Conservation (phyloP, 2,888 invertebrate species). For the Andricus quercusramuli region DNA sequence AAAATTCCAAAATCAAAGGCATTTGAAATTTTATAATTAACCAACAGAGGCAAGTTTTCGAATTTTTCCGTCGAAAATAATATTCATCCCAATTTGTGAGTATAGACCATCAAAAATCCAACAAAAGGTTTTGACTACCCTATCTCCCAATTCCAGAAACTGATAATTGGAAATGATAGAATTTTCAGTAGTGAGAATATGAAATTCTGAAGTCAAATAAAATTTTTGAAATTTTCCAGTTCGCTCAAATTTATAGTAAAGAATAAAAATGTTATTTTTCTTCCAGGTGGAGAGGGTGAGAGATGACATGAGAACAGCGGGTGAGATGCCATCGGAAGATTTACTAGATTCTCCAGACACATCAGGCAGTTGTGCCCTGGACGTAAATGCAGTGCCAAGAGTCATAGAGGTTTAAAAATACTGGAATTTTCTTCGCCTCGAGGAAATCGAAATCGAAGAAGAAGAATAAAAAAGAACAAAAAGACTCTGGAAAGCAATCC, state of each 20-base stretch:
- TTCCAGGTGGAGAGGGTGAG: slow-evolving; percentile 80
- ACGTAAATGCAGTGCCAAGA: slow-evolving; percentile 73
- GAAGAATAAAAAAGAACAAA: neutral
- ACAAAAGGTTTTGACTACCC: too few species aligned
- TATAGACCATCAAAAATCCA: too few species aligned
- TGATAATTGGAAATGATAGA: too few species aligned
- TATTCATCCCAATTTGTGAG: too few species aligned
- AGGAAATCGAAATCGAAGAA: neutral
- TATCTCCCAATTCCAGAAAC: too few species aligned
- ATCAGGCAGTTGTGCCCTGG: slow-evolving; percentile 83
- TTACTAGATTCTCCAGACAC: slow-evolving; percentile 81
- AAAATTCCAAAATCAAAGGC: too few species aligned
- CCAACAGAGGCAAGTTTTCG: too few species aligned
- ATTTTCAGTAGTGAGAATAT: too few species aligned
- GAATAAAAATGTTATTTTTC: slow-evolving; percentile 50
- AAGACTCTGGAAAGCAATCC: neutral
- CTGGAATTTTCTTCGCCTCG: neutral
- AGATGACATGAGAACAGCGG: slow-evolving; percentile 83
- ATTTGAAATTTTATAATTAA: too few species aligned
- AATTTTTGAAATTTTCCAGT: too few species aligned
- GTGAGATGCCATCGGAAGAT: slow-evolving; percentile 82
- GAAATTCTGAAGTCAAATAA: too few species aligned
- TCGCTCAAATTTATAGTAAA: neutral
- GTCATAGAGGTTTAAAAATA: slow-evolving; percentile 68
- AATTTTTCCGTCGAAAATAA: too few species aligned